phyloP scores from a whole-genome alignment of 2,888 invertebrate genomes.

The Mythimna impura region DNA sequence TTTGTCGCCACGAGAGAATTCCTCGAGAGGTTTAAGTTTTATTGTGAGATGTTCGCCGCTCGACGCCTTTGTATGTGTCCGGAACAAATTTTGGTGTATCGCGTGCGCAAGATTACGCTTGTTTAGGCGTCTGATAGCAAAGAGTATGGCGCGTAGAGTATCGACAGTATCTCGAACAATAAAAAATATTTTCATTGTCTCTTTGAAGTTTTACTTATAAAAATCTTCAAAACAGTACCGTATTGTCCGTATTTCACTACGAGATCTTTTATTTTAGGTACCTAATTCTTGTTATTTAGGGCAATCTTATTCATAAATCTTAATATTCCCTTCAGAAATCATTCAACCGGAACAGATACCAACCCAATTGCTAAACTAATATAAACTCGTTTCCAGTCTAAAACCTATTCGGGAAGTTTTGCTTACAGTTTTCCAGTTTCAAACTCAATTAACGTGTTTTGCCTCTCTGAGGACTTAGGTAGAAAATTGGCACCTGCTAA shows the following conservation, averaged over 20 bases:
- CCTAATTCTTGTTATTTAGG: not conserved
- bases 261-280: not conserved
- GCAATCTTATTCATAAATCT: not conserved
- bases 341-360: slow-evolving; percentile 16
- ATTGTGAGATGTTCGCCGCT: slow-evolving; percentile 74
- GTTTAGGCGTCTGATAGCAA: slow-evolving; percentile 70
- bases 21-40: slow-evolving; percentile 74
- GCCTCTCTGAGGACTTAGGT: slow-evolving; percentile 62
- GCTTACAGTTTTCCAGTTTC: slow-evolving; percentile 53
- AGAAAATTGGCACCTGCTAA: slow-evolving; percentile 49
- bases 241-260: not conserved
- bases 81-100: slow-evolving; percentile 87
- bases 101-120: slow-evolving; percentile 81
- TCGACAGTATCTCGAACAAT: slow-evolving; percentile 16
- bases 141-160: slow-evolving; percentile 59
- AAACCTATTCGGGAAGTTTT: slow-evolving; percentile 50
- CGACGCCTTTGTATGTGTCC: slow-evolving; percentile 75
- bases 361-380: slow-evolving; percentile 46
- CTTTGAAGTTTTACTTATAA: too few relatives aligned
- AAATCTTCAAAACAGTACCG: not conserved
- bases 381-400: slow-evolving; percentile 49
- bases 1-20: slow-evolving; percentile 82
- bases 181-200: not conserved
- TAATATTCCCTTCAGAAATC: slow-evolving; percentile 15
- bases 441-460: slow-evolving; percentile 54